These are phyloP conservation scores for Leptonema lineaticorne DNA, from an alignment of 1,140 invertebrate genomes.

Conservation along the genomic window DNA sequence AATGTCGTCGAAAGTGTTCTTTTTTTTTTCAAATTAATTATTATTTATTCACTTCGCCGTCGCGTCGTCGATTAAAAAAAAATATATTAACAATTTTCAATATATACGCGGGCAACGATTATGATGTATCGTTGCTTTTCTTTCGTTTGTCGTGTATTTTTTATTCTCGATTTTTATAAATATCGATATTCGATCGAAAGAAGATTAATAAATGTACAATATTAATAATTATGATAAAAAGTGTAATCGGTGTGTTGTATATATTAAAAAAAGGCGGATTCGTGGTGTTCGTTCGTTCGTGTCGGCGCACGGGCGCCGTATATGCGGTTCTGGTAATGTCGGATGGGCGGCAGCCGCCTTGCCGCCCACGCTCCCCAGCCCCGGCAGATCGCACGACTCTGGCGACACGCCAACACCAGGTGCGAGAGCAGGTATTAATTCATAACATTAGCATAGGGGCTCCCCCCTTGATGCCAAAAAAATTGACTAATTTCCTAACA, in stretches of 20 bases:
- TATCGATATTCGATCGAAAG: too few relatives aligned
- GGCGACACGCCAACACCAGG: conserved; percentile 2
- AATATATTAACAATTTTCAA: background rate
- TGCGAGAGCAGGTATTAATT: background rate
- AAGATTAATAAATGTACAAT: background rate
- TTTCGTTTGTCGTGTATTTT: background rate
- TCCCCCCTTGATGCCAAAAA: too few relatives aligned
- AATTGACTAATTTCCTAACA: too few relatives aligned
- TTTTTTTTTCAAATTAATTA: too few relatives aligned
- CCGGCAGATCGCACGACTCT: conserved; percentile 5
- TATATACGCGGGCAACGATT: background rate
- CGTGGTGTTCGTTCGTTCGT: conserved; percentile 39
- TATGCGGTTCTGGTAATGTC: too few relatives aligned
- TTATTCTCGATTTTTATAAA: background rate
- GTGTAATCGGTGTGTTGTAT: too few relatives aligned
- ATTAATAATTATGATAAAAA: too few relatives aligned
- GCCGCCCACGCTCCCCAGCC: background rate
- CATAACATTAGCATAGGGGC: too few relatives aligned
- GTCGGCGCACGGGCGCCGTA: conserved; percentile 34
- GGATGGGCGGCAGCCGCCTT: conserved; percentile 26
- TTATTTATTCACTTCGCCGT: too few relatives aligned
- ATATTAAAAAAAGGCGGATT: background rate
- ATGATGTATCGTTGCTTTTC: background rate
- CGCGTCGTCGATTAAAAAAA: background rate
- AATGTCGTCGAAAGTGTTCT: too few relatives aligned